Conservation (phyloP, 2,113 vertebrate species). For the Natator depressus region DNA sequence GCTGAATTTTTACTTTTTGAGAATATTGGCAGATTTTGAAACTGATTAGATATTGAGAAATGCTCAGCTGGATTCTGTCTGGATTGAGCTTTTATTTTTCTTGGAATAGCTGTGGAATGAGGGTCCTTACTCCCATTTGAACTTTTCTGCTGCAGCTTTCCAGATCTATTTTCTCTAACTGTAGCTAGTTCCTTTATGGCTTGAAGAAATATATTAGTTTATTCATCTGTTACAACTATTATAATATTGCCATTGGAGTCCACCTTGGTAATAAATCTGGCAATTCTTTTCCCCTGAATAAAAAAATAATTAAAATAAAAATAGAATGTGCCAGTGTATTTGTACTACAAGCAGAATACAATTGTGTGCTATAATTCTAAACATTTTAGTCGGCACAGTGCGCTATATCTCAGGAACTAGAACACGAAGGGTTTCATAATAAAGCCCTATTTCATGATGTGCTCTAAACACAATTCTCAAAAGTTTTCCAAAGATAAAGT, state of each 20-base stretch:
- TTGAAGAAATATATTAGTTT: slow-evolving; percentile 73
- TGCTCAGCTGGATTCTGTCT: slow-evolving; percentile 18
- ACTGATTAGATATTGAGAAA: neutral
- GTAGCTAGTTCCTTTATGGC: slow-evolving; percentile 68
- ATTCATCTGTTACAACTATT: slow-evolving; percentile 76
- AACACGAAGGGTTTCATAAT: slow-evolving; percentile 58
- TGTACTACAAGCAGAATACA: slow-evolving; percentile 69
- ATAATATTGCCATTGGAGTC: slow-evolving; percentile 76
- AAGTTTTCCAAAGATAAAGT: slow-evolving; percentile 15
- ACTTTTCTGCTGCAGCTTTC: slow-evolving; percentile 49
- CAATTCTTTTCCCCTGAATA: slow-evolving; percentile 65
- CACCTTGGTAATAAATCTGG: slow-evolving; percentile 73
- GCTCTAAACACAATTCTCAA: slow-evolving; percentile 67
- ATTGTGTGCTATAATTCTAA: slow-evolving; percentile 71
- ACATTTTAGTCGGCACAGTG: slow-evolving; percentile 51
- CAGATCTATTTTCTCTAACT: slow-evolving; percentile 64
- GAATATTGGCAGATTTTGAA: neutral
- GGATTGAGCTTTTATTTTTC: neutral
- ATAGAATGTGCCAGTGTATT: slow-evolving; percentile 64
- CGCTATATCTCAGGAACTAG: slow-evolving; percentile 66
- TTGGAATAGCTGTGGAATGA: slow-evolving; percentile 35
- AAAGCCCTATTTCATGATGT: slow-evolving; percentile 70
- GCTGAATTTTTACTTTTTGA: neutral
- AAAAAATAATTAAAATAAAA: slow-evolving; percentile 80
- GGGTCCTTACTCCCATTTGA: slow-evolving; percentile 25